Evolutionary conservation across 2,888 invertebrate species (phyloP).

Genomic region (Ryuthela nishihirai): DNA sequence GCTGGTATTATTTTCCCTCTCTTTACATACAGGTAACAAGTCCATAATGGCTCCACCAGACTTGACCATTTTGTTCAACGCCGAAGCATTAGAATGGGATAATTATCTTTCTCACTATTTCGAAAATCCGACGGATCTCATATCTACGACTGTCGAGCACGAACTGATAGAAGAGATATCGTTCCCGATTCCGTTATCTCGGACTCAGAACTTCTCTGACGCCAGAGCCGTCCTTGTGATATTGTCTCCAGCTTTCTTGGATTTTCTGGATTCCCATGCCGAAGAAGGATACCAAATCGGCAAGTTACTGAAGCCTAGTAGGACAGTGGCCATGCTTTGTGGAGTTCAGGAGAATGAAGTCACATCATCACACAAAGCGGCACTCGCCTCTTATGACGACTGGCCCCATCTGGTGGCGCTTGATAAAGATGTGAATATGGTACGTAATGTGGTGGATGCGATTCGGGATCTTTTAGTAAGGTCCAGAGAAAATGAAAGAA

Average conservation of each 20-base stretch:
- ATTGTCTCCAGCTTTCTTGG: constrained; percentile 32
- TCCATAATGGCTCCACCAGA: constrained; percentile 16
- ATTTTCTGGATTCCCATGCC: constrained; percentile 29
- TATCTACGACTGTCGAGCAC: constrained; percentile 8
- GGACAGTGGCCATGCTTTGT: constrained; percentile 72
- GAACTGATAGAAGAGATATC: constrained; percentile 28
- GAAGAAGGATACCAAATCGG: constrained; percentile 52
- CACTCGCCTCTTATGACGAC: constrained; percentile 68
- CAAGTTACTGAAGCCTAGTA: constrained; percentile 63
- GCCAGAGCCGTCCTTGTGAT: constrained; percentile 32
- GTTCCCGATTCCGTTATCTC: constrained; percentile 21
- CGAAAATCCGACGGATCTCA: constrained; percentile 7
- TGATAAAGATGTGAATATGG: constrained; percentile 78
- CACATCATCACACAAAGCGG: constrained; percentile 64
- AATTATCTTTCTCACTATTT: constrained; percentile 32
- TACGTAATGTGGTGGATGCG: constrained; percentile 48
- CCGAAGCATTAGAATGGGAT: constrained; percentile 38
- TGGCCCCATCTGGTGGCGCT: constrained; percentile 72
- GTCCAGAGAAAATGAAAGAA: constrained; percentile 64
- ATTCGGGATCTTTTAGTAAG: constrained; percentile 72
- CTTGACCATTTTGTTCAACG: constrained; percentile 37
- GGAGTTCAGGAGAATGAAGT: constrained; percentile 69
- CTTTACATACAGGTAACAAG: too few relatives aligned
- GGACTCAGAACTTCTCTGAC: constrained; percentile 13
- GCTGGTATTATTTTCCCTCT: too few relatives aligned